Base-by-base conservation (phyloP, 2,113 vertebrate species). In the Phainopepla nitens region DNA sequence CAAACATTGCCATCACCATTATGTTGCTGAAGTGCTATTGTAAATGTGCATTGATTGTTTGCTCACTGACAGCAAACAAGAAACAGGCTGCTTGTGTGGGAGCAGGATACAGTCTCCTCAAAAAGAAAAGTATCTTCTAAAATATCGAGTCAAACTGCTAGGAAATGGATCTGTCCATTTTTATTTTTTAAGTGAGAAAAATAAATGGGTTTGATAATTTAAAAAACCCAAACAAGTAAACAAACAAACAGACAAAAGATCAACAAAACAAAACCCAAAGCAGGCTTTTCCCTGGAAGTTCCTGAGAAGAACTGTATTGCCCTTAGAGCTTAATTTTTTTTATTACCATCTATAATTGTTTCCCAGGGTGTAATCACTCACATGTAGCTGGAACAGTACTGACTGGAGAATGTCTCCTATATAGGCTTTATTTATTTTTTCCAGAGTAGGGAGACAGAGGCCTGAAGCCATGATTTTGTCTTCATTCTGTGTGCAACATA, bases 401-500 rank as follows among this genome's bases (percentile, higher is more conserved):
- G 65, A 64, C 24, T 79, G 49, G 15, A 65, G 36, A 82, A 72
- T n/a, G 35, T 89, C 92, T 92, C 44, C 56, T 87, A 51, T 45
- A 41, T 18, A 42, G 45, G 69, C 56, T 95, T 70, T 89, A 93
- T 95, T 85, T 89, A 58, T 90, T 81, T 94, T 93, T 95, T 96
- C 72, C 89, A 95, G 89, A 89, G 86, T 44, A 94, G 58, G 81
- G 42, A 94, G 92, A 89, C 1, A 45, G 66, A 96, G 91, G 92
- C 95, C 95, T 85, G 93, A 96, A 97, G 96, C 89, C 78, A 96
- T 73, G 94, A 94, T 94, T 96, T 91, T 91, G 91, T 89, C 95
- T 97, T 96, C 87, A 82, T 94, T 94, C 77, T 94, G 50, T 85
- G 70, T 85, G 94, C 96, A 94, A 92, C 68, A 31, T 89, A 94